Conservation (phyloP, 2,888 invertebrate genomes). For the Chrysolina oricalcia region DNA sequence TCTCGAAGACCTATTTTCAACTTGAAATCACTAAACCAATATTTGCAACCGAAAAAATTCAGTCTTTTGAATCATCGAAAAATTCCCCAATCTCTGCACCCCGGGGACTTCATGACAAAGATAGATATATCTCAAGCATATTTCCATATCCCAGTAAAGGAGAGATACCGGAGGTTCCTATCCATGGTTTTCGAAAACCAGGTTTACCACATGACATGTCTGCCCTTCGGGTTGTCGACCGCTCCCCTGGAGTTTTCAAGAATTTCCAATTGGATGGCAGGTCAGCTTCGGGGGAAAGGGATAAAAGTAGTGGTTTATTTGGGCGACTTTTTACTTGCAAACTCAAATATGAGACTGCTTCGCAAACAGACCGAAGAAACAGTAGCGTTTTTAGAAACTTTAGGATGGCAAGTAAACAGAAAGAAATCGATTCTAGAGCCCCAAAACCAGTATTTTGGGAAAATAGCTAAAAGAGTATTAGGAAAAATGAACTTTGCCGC, state of each 20-base stretch:
- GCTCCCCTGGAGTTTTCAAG: constrained; percentile 55
- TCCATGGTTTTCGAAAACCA: constrained; percentile 35
- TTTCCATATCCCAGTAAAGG: constrained; percentile 49
- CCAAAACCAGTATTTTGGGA: constrained; percentile 16
- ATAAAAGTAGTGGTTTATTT: too few relatives aligned
- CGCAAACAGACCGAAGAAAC: too few relatives aligned
- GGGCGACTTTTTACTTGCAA: too few relatives aligned
- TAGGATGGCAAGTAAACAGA: too few relatives aligned
- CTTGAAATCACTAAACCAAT: constrained; percentile 43
- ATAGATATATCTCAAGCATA: constrained; percentile 53
- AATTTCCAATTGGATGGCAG: constrained; percentile 57
- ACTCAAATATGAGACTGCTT: too few relatives aligned
- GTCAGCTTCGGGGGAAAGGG: too few relatives aligned
- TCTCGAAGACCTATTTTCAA: constrained; percentile 46
- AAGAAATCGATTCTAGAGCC: too few relatives aligned
- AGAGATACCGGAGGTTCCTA: constrained; percentile 45
- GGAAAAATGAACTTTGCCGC: constrained; percentile 38
- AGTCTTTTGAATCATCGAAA: constrained; percentile 47
- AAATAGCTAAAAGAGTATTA: constrained; percentile 25
- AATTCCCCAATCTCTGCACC: constrained; percentile 45
- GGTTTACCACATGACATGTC: too few relatives aligned
- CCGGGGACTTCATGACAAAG: constrained; percentile 48
- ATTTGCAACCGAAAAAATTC: constrained; percentile 44
- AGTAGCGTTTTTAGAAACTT: too few relatives aligned
- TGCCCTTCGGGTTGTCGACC: constrained; percentile 58